These are phyloP conservation scores for Thymelicus sylvestris DNA, from an alignment of 2,888 invertebrate genomes.

Conservation along the genomic window DNA sequence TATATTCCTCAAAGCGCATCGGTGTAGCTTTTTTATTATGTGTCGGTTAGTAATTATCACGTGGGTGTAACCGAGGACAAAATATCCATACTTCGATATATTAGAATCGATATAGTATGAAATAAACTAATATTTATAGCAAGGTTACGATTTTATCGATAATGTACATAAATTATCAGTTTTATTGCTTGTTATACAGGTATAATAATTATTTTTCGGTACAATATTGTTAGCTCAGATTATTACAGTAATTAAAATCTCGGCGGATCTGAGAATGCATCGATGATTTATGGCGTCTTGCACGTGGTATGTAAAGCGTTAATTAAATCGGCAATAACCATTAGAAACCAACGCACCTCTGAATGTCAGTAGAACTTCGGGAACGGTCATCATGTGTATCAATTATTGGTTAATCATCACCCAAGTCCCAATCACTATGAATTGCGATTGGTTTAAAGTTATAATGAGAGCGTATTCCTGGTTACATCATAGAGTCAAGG, in stretches of 20 bases:
- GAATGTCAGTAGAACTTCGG: too few species aligned
- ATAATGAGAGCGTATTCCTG: too few species aligned
- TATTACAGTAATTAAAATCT: slow-evolving; percentile 21
- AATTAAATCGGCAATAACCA: background rate
- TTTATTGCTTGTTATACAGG: slow-evolving; percentile 9
- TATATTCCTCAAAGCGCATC: too few species aligned
- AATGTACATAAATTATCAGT: slow-evolving; percentile 16
- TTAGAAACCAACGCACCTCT: background rate
- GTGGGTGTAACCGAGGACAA: background rate
- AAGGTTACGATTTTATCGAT: slow-evolving; percentile 19
- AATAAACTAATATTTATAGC: slow-evolving; percentile 6
- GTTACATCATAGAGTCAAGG: too few species aligned
- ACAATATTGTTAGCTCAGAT: slow-evolving; percentile 1
- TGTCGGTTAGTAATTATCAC: background rate
- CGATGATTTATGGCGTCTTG: slow-evolving; percentile 16
- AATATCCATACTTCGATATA: background rate
- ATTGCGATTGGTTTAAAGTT: too few species aligned
- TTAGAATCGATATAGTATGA: background rate
- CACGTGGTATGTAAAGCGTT: background rate
- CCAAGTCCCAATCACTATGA: too few species aligned
- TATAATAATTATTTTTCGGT: slow-evolving; percentile 16
- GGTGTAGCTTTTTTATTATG: too few species aligned
- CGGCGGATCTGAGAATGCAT: background rate
- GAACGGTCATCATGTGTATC: too few species aligned
- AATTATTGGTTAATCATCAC: too few species aligned